Percentiles rank a stretch among this genome's conserved stretches.
Evolutionary conservation across 2,797 vertebrate species (phyloP).

Genomic region (Sparus aurata): DNA sequence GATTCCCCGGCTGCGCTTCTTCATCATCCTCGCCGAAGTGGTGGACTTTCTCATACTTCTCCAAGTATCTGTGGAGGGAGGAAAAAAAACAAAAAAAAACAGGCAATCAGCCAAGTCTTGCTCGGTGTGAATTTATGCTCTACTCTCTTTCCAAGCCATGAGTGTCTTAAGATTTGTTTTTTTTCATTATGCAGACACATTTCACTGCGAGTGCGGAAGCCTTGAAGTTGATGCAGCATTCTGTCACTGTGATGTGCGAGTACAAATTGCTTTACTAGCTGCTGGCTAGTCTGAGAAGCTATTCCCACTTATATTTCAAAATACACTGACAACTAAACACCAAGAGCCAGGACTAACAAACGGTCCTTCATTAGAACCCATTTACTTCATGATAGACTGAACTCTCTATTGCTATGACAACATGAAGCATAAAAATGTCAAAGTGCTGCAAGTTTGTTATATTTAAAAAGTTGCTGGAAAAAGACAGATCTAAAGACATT

Average conservation of each 20-base stretch:
- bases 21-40: slow-evolving; percentile 99
- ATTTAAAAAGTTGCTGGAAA: background rate
- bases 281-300: background rate
- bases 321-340: background rate
- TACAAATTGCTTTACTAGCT: background rate
- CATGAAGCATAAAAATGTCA: background rate
- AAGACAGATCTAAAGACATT: background rate
- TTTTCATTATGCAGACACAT: background rate
- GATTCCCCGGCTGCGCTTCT: slow-evolving; percentile 96
- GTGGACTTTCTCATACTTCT: slow-evolving; percentile 99
- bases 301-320: too few relatives aligned
- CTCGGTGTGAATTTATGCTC: background rate
- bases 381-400: background rate
- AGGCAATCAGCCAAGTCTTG: background rate
- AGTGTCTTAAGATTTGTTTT: background rate
- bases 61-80: slow-evolving; percentile 92
- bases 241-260: background rate
- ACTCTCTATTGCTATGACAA: background rate
- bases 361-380: background rate
- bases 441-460: background rate
- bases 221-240: background rate
- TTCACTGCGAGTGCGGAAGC: background rate
- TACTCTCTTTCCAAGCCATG: background rate
- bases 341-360: background rate
- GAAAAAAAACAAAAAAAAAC: background rate